phyloP scores from a whole-genome alignment of 2,797 vertebrate species.

The Anguilla marmorata region DNA sequence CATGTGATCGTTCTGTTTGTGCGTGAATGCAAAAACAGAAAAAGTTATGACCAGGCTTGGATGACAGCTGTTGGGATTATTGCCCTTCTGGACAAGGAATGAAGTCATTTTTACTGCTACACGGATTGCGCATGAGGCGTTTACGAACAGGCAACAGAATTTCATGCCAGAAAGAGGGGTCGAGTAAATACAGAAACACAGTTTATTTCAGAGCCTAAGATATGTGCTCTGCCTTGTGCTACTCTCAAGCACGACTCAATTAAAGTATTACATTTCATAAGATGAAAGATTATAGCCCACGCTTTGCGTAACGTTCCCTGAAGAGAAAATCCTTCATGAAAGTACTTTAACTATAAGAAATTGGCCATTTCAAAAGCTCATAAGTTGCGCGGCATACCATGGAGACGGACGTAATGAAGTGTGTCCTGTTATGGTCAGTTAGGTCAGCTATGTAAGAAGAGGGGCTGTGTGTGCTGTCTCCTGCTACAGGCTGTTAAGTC shows the following conservation, averaged over 20 bases:
- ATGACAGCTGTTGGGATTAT: constrained; percentile 28
- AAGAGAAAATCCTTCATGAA: constrained; percentile 14
- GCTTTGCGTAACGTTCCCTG: constrained; percentile 6
- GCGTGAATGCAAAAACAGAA: neutral
- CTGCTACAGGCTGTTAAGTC: neutral
- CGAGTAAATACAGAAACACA: constrained; percentile 48
- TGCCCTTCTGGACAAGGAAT: constrained; percentile 42
- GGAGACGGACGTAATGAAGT: no score
- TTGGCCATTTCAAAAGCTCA: neutral
- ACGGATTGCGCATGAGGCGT: constrained; percentile 19
- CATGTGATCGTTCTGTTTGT: constrained; percentile 4
- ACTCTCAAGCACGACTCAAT: constrained; percentile 53
- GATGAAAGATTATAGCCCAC: constrained; percentile 37
- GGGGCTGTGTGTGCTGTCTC: neutral
- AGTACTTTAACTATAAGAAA: constrained; percentile 15
- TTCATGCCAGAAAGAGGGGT: constrained; percentile 48
- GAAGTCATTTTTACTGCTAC: constrained; percentile 58
- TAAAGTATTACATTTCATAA: constrained; percentile 54
- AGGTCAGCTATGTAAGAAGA: neutral
- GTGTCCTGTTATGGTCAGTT: neutral
- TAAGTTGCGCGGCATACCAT: neutral
- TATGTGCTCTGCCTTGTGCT: constrained; percentile 46
- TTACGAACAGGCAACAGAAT: neutral
- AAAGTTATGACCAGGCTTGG: neutral
- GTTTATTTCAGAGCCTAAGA: constrained; percentile 47